These are phyloP conservation scores for Stictocephala bisonia DNA, from an alignment of 2,888 invertebrate genomes.

Conservation along the genomic window DNA sequence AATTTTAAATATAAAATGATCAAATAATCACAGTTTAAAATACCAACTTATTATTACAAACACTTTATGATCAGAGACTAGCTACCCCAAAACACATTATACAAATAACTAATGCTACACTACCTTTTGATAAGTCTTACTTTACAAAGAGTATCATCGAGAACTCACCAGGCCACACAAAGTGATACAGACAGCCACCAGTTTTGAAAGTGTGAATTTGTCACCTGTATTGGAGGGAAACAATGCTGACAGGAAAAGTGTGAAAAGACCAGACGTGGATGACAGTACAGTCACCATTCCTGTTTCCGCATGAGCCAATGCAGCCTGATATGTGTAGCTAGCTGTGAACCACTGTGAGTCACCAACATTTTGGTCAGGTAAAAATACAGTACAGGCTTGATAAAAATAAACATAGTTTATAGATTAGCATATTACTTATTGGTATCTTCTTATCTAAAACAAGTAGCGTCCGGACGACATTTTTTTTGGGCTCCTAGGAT, in stretches of 20 bases:
- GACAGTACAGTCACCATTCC: conserved; percentile 90
- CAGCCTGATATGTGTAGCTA: conserved; percentile 92
- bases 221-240: conserved; percentile 87
- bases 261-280: conserved; percentile 90
- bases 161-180: conserved; percentile 81
- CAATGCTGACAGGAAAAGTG: conserved; percentile 85
- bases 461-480: no score
- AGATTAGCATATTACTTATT: no score
- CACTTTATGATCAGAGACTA: no score
- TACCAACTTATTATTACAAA: no score
- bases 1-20: no score
- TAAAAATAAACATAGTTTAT: no score
- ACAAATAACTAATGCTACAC: no score
- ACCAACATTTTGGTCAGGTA: background rate
- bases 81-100: no score
- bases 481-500: no score
- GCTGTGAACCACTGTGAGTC: conserved; percentile 91
- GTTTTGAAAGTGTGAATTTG: conserved; percentile 87
- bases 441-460: no score
- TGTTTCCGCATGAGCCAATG: conserved; percentile 84
- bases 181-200: conserved; percentile 82
- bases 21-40: no score
- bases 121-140: no score
- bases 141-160: conserved; percentile 58
- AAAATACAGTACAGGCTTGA: background rate